Base-by-base conservation (phyloP, 1,140 invertebrate genomes). In the Alviniconcha marisindica region DNA sequence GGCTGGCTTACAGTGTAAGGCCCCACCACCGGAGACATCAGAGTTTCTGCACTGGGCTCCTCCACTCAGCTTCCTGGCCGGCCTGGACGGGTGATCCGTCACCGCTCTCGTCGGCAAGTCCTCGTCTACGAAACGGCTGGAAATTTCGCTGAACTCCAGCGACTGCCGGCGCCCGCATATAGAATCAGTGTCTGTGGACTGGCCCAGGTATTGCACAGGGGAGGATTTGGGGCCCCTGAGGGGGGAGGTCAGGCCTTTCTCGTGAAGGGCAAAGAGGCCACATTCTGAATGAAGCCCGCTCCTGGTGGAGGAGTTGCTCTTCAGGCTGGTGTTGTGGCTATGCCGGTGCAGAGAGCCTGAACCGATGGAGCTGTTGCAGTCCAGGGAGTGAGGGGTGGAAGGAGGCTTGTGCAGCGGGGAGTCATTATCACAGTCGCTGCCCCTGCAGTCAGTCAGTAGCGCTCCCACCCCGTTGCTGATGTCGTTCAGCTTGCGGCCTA, bases 1-100 rank as follows among this genome's bases (percentile, higher is more conserved):
- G 18, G 88, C 85, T 56, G 89, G 88, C 36, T 86, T 87, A 36
- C 78, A 73, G 36, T 71, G 69, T 71, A 71, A 71, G 33, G 36
- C 33, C 4, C 24, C 36, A 18, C 24, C 36, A 18, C 36, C 2
- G 3, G 44, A 76, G 31, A 76, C 38, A n/a, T 7, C 73, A 48
- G 7, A 48, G 44, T 48, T 18, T 48, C 44, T 18, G 44, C 73
- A 76, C 24, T n/a, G 10, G 31, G 73, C 24, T 14, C 14, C 4
- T 14, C 24, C 69, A 1, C 36, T 14, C n/a, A 76, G 7, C 18
- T 28, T 76, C 31, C 36, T 71, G 33, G 33, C 36, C 21, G n/a
- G 63, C 54, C 28, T 71, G 69, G 15, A 38, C 36, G 33, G 69
- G 33, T 14, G 69, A 10, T 28, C 21, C 21, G 38, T n/a, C 40